Conservation (phyloP, 1,140 invertebrate genomes). For the Oncopeltus fasciatus region DNA sequence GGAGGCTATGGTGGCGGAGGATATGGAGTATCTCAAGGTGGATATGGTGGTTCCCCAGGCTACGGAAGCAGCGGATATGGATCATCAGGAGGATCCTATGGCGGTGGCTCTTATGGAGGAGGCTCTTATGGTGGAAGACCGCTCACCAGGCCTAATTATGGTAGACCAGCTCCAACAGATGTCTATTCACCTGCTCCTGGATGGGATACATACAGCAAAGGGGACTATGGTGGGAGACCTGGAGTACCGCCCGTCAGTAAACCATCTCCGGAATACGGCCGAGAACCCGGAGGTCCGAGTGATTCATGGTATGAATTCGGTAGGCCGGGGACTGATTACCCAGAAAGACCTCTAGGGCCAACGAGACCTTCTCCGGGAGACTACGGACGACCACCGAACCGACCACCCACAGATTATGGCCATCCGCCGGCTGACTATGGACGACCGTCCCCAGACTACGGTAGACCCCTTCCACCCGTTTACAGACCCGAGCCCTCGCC, state of each 20-base stretch:
- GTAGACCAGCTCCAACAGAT: background rate
- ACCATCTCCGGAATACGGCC: background rate
- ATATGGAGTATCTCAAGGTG: too few species aligned
- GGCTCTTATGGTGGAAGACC: background rate
- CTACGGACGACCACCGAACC: background rate
- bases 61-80: too few species aligned
- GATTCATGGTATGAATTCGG: too few species aligned
- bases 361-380: background rate
- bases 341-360: background rate
- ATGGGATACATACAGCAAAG: background rate
- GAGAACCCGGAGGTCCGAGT: too few species aligned
- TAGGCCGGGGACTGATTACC: background rate
- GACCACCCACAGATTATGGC: background rate
- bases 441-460: background rate
- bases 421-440: background rate
- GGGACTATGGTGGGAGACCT: background rate
- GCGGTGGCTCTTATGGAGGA: background rate
- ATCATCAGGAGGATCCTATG: too few species aligned
- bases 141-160: background rate
- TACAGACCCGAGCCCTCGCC: background rate
- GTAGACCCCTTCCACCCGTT: background rate
- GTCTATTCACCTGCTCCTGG: background rate
- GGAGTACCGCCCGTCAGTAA: too few species aligned
- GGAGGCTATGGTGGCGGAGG: too few species aligned
- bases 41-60: too few species aligned